phyloP scores from a whole-genome alignment of 2,888 invertebrate species.

The Anthophora plumipes region DNA sequence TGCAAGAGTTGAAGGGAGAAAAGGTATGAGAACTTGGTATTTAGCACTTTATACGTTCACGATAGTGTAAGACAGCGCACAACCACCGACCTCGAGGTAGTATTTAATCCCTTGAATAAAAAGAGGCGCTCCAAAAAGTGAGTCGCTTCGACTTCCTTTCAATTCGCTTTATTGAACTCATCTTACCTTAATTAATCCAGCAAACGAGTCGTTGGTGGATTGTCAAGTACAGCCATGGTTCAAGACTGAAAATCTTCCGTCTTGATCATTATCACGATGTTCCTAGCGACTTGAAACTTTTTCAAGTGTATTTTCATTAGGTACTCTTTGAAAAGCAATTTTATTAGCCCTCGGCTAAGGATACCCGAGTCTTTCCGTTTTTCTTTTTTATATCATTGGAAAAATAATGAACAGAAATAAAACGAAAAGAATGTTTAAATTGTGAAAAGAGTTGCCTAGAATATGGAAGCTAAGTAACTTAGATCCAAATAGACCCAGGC shows the following conservation, averaged over 20 bases:
- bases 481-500: too few species aligned
- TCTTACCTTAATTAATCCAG: conserved; percentile 45
- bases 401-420: too few species aligned
- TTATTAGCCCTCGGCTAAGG: too few species aligned
- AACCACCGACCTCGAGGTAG: conserved; percentile 15
- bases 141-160: conserved; percentile 22
- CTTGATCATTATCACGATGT: background rate
- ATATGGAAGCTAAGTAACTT: too few species aligned
- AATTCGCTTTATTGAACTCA: conserved; percentile 40
- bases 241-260: conserved; percentile 14
- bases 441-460: too few species aligned
- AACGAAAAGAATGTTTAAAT: too few species aligned
- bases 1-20: background rate
- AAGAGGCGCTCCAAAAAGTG: conserved; percentile 20
- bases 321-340: too few species aligned
- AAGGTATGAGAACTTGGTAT: conserved; percentile 56
- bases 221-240: conserved; percentile 3
- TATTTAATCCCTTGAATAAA: conserved; percentile 62
- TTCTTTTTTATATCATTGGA: too few species aligned
- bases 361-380: too few species aligned
- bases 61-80: conserved; percentile 53
- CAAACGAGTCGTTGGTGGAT: conserved; percentile 12
- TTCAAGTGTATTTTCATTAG: background rate
- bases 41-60: conserved; percentile 66
- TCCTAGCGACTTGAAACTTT: background rate